Percentiles rank a stretch among this genome's conserved stretches.
Evolutionary conservation across 2,888 invertebrate species (phyloP).

Genomic region (Platycheirus rosarum): DNA sequence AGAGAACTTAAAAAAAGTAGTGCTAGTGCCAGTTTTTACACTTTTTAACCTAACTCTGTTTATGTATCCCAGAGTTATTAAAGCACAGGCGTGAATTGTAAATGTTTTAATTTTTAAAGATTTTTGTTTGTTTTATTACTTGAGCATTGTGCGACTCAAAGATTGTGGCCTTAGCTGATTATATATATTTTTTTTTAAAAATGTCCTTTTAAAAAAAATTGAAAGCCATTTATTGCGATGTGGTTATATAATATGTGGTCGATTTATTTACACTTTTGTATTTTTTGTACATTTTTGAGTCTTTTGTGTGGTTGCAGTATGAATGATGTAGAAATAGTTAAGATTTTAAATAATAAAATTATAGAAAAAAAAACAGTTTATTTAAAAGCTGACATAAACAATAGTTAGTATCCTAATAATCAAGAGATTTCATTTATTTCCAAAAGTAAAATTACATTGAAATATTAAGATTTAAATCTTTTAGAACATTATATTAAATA

Average conservation of each 20-base stretch:
- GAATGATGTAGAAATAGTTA: too few species aligned
- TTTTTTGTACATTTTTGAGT: conserved; percentile 63
- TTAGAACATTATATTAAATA: too few species aligned
- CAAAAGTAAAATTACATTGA: too few species aligned
- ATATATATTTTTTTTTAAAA: conserved; percentile 46
- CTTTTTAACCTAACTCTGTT: conserved; percentile 64
- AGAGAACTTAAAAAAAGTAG: not conserved
- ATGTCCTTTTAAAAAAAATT: conserved; percentile 62
- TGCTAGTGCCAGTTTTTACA: conserved; percentile 54
- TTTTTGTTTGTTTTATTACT: not conserved
- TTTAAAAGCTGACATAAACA: too few species aligned
- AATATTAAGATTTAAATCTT: too few species aligned
- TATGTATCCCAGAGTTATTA: conserved; percentile 54
- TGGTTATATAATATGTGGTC: conserved; percentile 32
- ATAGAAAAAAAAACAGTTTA: not conserved
- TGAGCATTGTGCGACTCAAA: conserved; percentile 59
- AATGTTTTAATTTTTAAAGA: conserved; percentile 25
- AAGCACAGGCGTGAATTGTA: conserved; percentile 65
- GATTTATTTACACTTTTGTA: conserved; percentile 28
- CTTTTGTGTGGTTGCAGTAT: conserved; percentile 19
- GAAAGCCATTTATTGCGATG: conserved; percentile 56
- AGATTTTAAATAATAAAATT: not conserved
- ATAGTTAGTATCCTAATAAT: too few species aligned
- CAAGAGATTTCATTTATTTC: too few species aligned
- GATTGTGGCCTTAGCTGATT: conserved; percentile 57